A percentile compares a stretch with the other conserved stretches of the same genome.
phyloP scores from a whole-genome alignment of 2,797 vertebrate species.

The Trichosurus vulpecula region DNA sequence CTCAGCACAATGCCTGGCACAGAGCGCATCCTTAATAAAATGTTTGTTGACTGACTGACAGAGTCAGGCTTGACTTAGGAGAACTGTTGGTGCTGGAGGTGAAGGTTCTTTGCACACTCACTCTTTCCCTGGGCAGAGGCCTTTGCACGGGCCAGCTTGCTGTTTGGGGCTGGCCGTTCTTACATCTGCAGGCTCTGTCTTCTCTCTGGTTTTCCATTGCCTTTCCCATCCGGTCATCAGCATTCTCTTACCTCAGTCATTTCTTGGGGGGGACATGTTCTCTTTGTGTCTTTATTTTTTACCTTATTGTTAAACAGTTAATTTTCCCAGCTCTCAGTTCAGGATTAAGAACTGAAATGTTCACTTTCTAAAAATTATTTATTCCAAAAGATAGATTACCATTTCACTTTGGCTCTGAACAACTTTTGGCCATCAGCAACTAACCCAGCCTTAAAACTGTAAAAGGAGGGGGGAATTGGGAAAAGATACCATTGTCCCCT shows the following conservation, averaged over 20 bases:
- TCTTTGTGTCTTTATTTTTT: constrained; percentile 84
- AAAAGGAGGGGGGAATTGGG: background rate
- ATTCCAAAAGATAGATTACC: background rate
- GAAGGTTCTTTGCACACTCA: background rate
- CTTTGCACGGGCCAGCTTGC: background rate
- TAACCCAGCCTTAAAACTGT: background rate
- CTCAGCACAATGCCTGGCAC: background rate
- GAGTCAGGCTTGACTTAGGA: background rate
- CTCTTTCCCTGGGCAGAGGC: background rate
- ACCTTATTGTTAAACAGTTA: constrained; percentile 85
- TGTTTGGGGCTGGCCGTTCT: background rate
- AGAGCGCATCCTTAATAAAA: background rate
- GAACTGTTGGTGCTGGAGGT: fast-evolving
- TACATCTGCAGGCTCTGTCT: background rate
- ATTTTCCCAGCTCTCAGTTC: constrained; percentile 86
- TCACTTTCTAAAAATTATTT: constrained; percentile 25
- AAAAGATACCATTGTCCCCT: background rate
- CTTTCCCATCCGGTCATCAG: constrained; percentile 72
- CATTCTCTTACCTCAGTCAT: constrained; percentile 81
- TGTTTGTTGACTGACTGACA: background rate
- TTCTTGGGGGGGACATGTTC: constrained; percentile 81
- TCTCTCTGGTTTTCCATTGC: no score
- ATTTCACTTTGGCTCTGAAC: background rate
- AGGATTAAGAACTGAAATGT: constrained; percentile 53
- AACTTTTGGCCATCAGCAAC: background rate